Percentiles rank a stretch among this genome's conserved stretches.
Evolutionary conservation across 2,113 vertebrate species (phyloP).

Genomic region (Myrmecobius fasciatus): DNA sequence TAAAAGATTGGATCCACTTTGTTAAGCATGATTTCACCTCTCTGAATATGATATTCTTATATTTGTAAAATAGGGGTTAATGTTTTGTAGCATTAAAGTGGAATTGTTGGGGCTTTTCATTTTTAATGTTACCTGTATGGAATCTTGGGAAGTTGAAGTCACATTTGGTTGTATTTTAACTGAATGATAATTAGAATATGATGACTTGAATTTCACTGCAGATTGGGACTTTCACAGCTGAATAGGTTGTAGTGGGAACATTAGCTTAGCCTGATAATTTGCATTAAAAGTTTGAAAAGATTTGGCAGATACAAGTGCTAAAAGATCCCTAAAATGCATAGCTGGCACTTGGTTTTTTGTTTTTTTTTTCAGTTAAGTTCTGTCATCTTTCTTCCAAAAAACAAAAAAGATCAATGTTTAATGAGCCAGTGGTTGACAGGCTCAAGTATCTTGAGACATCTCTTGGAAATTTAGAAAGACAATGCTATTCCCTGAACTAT

Average conservation of each 20-base stretch:
- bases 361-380: not conserved
- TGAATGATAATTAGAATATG: not conserved
- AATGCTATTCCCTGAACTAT: not conserved
- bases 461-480: not conserved
- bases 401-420: not conserved
- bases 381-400: constrained; percentile 1
- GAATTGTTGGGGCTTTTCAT: not conserved
- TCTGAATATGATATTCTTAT: not conserved
- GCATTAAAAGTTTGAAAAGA: not conserved
- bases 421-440: not conserved
- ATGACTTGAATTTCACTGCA: not conserved
- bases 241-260: not conserved
- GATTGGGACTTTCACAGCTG: not conserved
- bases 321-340: not conserved
- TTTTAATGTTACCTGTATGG: not conserved
- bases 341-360: not conserved
- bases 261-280: not conserved
- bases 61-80: too few species aligned
- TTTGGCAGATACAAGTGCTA: not conserved
- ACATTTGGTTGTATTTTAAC: not conserved
- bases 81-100: rapidly evolving
- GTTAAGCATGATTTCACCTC: not conserved
- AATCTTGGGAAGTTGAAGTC: not conserved
- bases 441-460: not conserved
- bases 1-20: not conserved